phyloP scores from a whole-genome alignment of 2,797 vertebrate genomes.

The Enteromius thamalakanensis region DNA sequence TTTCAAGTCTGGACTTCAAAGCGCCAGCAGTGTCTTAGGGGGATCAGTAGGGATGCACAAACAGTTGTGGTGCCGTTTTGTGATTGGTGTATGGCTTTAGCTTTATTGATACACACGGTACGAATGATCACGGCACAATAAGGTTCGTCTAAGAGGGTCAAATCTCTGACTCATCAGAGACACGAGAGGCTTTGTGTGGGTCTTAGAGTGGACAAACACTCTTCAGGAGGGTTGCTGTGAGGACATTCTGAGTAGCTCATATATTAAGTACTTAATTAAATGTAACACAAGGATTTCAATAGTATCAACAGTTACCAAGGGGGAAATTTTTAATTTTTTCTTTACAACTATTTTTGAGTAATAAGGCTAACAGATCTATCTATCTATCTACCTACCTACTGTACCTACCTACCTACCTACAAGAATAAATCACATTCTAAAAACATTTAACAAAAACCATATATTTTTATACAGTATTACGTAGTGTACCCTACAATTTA shows the following conservation, averaged over 20 bases:
- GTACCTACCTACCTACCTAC: not conserved
- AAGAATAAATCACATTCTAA: not conserved
- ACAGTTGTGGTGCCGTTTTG: constrained; percentile 61
- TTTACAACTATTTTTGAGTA: not conserved
- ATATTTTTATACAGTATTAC: not conserved
- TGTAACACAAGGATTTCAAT: not conserved
- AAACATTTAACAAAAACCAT: too few species aligned
- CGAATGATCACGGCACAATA: constrained; percentile 38
- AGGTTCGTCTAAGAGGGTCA: constrained; percentile 37
- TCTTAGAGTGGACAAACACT: constrained; percentile 32
- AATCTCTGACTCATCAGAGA: constrained; percentile 11
- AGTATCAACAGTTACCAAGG: not conserved
- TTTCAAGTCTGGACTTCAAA: constrained; percentile 82
- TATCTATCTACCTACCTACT: too few species aligned
- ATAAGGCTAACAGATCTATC: not conserved
- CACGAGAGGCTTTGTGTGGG: constrained; percentile 15
- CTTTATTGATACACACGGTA: constrained; percentile 63
- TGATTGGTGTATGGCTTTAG: constrained; percentile 67
- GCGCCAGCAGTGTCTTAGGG: constrained; percentile 67
- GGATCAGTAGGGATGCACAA: constrained; percentile 70
- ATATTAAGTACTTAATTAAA: not conserved
- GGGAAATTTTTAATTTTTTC: too few species aligned
- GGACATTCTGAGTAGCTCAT: not conserved
- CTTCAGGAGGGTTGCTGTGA: not conserved
- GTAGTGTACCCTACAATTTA: not conserved